Conservation (phyloP, 2,888 invertebrate genomes). For the Anagyrus pseudococci region DNA sequence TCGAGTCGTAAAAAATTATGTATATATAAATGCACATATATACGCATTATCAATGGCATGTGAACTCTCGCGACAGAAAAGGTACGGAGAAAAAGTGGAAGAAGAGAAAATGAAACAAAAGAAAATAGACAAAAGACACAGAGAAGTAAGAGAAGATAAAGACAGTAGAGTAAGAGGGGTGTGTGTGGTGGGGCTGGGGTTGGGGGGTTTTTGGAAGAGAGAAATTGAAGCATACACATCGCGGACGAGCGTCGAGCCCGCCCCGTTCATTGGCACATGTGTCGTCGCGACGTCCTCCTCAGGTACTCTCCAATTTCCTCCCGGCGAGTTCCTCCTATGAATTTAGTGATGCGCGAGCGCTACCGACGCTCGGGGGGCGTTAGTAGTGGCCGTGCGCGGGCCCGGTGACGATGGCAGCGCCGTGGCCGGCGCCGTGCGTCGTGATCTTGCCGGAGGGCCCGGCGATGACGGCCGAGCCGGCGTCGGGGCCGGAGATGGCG, state of each 20-base stretch:
- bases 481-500: slow-evolving; percentile 53
- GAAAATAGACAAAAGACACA: not conserved
- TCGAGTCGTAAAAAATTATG: slow-evolving; percentile 33
- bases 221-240: slow-evolving; percentile 10
- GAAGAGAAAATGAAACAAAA: not conserved
- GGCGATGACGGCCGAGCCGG: slow-evolving; percentile 56
- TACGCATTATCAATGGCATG: slow-evolving; percentile 34
- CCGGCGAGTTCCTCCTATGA: not conserved
- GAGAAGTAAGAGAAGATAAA: not conserved
- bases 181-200: not conserved
- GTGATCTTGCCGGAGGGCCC: slow-evolving; percentile 59
- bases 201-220: too few species aligned
- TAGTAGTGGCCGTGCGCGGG: slow-evolving; percentile 50
- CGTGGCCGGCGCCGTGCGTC: slow-evolving; percentile 57
- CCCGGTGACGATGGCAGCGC: slow-evolving; percentile 53
- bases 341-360: not conserved
- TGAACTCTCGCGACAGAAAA: slow-evolving; percentile 32
- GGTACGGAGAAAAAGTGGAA: not conserved
- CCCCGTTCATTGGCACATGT: not conserved
- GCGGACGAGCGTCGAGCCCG: slow-evolving; percentile 5
- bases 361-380: slow-evolving; percentile 12
- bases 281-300: not conserved
- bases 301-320: slow-evolving; percentile 13
- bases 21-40: slow-evolving; percentile 16
- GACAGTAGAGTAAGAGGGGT: slow-evolving; percentile 1